Base-by-base conservation (phyloP, 2,113 vertebrate species). In the Nannospalax galili region DNA sequence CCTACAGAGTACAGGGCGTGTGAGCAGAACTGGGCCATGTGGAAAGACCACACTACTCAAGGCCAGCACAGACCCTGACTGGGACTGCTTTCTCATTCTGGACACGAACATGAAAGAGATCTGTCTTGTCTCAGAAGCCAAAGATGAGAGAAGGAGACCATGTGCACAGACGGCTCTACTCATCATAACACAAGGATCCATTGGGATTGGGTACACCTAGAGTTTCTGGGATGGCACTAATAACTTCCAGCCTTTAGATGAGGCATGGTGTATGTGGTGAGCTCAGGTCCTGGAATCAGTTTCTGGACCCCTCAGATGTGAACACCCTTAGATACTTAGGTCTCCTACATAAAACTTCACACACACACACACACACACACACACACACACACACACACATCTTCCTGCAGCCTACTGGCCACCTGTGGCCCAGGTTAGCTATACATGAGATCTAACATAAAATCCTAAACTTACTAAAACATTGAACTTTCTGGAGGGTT, bases 1-100 rank as follows among this genome's bases (percentile, higher is more conserved):
- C 5, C 37, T 35, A n/a, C 4, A 22, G 56, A 9, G 52, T 0
- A 5, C 26, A 1, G 9, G 26, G 37, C 62, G 19, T 0, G 15
- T 0, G 2, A 1, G 22, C 30, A 48, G 37, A 1, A 5, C 3
- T 12, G 32, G 79, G 24, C 58, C 58, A 10, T 1, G 4, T 0
- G 32, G 5, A 1, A n/a, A 7, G 40, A 79, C 80, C 19, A 4
- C 48, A 52, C 48, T 52, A 11, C 6, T 52, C 48, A 6, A 52
- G 2, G 32, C 56, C n/a, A 14, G 74, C 26, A 28, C 14, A 52
- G 62, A 67, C 3, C 2, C 42, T n/a, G 35, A 5, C 37, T 35
- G 1, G 70, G 65, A 5, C 28, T 28, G 4, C 5, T 9, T 0
- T 60, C n/a, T 87, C 32, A 17, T 28, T 35, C 62, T 24, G 37